Base-by-base conservation (phyloP, 2,797 vertebrate species). In the Silurus aristotelis region DNA sequence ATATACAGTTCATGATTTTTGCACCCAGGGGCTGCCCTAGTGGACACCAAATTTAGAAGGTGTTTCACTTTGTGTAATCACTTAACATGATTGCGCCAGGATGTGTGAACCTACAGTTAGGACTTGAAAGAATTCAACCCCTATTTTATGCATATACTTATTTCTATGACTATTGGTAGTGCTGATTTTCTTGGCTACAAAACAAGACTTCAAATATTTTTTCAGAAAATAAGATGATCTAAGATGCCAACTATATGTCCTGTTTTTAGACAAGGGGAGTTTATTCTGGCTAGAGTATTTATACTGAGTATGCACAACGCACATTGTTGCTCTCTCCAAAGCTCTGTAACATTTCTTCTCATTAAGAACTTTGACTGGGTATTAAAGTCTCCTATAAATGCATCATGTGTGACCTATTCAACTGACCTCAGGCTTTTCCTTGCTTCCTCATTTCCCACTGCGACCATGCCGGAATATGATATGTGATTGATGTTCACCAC, bases 321-420 rank as follows among this genome's bases (percentile, higher is more conserved):
- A 80, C 1, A 63, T 9, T 0, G 1, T 63, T 46, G 52, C 77
- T 64, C 38, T 25, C 8, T 64, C 13, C 6, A 8, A 63, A 46
- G 31, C 55, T 56, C 52, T 1, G 27, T 78, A 27, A 20, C 19
- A 22, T 78, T 78, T 78, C 4, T 22, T 17, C 56, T 78, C 9
- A 22, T 27, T 78, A 61, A 78, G 38, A 27, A 43, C 27, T 31
- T 22, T 48, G 22, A 67, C 20, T 1, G 1, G 66, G 60, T 43
- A 43, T 68, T 84, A 83, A 64, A 67, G 72, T 84, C 22, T 27
- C 25, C 58, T 80, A 38, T 72, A 83, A 78, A 63, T 85, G 81
- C 73, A 80, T 48, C 68, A 58, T 61, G 67, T 76, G 27, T 31
- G 63, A 72, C 76, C 66, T 46, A 31, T 27, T 67, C 13, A 2